Evolutionary conservation across 1,140 invertebrate genomes (phyloP), one percentile per base, ranked within the genome.

Genomic region (Galleria mellonella): DNA sequence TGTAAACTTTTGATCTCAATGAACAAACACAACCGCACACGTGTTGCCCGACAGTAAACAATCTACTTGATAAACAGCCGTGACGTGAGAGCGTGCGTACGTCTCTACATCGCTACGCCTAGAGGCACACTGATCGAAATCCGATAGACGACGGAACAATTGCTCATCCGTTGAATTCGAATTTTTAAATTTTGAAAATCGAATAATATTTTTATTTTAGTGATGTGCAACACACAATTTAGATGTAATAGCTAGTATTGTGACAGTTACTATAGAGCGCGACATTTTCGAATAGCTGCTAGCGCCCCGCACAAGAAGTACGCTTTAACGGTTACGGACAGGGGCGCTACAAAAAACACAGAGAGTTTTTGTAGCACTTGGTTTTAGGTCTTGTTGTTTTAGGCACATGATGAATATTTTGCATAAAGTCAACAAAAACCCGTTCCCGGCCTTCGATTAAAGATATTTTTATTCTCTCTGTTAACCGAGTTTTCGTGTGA

Each of bases 51-150:
- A 23, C 17, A 23, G 52, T 68, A 72, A 68, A 72, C 62, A 72
- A 62, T 53, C 44, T 36, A 27, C 48, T 45, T 32, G 52, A 52
- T 46, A 50, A 41, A 27, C 47, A 32, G 32, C 17, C 27, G 36
- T 29, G 32, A 17, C 55, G 33, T 13, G 8, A 30, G 39, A 28
- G 37, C 75, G 72, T 65, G 37, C 75, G 72, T 65, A 47, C 70
- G 43, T 23, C 17, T 23, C 2, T 23, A 23, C 17, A 6, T 49
- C 52, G 11, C 55, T 47, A 37, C 61, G 57, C 51, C 70, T 46
- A 68, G 63, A 51, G 51, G 47, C 50, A 44, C 48, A 78, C 74
- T 78, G 74, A 78, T 74, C 62, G 63, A 62, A 73, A 73, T 68
- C 54, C 56, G 62, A 65, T 71, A 70, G 59, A 36, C 33, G 51